A percentile compares a stretch with the other conserved stretches of the same genome.
Evolutionary conservation across 1,140 invertebrate species (phyloP).

Genomic region (Drosophila bocqueti): DNA sequence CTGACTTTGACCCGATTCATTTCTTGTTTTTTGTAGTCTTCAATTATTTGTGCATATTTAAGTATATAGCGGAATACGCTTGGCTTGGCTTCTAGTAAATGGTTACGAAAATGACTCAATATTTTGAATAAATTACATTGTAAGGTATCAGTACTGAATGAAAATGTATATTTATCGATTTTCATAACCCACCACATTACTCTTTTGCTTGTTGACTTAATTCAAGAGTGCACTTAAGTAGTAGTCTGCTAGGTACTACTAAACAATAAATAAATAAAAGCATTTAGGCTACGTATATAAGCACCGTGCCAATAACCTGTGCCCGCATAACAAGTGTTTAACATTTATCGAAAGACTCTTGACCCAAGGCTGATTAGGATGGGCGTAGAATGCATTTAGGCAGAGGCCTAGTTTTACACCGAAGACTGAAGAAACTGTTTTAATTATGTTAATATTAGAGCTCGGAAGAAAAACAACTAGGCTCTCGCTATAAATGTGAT

Average conservation of each 20-base stretch:
- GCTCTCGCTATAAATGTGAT: background rate
- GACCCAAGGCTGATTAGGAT: background rate
- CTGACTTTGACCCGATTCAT: constrained; percentile 76
- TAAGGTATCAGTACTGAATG: background rate
- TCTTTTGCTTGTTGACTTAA: background rate
- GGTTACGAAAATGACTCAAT: background rate
- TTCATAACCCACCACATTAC: background rate
- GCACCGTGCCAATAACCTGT: background rate
- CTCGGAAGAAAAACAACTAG: no score
- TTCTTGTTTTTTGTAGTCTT: constrained; percentile 48
- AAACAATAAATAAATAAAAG: constrained; percentile 1
- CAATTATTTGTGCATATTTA: constrained; percentile 13
- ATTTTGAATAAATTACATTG: background rate
- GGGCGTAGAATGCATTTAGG: background rate
- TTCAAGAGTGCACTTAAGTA: no score
- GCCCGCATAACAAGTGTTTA: background rate
- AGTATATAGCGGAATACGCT: background rate
- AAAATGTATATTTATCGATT: background rate
- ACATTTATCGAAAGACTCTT: background rate
- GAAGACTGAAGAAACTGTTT: background rate
- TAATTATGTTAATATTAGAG: background rate
- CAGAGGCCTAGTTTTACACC: background rate
- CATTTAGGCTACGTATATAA: background rate
- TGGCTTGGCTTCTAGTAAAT: constrained; percentile 3
- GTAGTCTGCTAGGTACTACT: background rate